Base-by-base conservation (phyloP, 2,797 vertebrate species). In the Argentina silus region DNA sequence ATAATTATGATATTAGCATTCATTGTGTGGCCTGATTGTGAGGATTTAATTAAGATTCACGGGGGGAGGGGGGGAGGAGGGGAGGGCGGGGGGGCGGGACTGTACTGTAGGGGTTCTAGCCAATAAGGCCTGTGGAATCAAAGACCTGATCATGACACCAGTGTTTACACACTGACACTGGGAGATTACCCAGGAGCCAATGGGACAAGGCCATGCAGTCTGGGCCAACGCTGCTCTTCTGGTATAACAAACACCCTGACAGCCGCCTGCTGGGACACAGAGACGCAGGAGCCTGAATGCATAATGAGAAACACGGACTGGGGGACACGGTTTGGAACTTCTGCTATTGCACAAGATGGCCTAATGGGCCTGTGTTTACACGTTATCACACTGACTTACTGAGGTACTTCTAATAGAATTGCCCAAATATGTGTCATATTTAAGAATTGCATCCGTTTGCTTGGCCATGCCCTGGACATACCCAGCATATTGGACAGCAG, bases 111-210 rank as follows among this genome's bases (percentile, higher is more conserved):
- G 14, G n/a, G 65, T 57, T 14, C 69, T 27, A 17, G 73, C 79
- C 77, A 51, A 56, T 62, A 62, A 51, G 70, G 67, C 23, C 72
- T 57, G 68, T 77, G 76, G 73, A 81, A 85, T 88, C 79, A 77
- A 62, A 36, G 76, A 27, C 78, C 68, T 64, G 66, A 82, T 87
- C 77, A 14, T 80, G 83, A 81, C 84, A 77, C 66, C 17, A 59
- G 27, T 82, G 79, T 87, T 88, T 87, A 86, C 79, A 80, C 19
- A 56, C 19, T 67, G 77, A 79, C 70, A 71, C 23, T 73, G 70
- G 81, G 80, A 85, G 82, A 87, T 88, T 75, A 82, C 72, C 82
- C 79, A 74, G 62, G 81, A 78, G 75, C 76, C 83, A 67, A 47
- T 75, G 84, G 76, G 80, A 82, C 21, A 2, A 8, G 72, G 77